Evolutionary conservation across 1,140 invertebrate species (phyloP).

Genomic region (Charaxes varanes): DNA sequence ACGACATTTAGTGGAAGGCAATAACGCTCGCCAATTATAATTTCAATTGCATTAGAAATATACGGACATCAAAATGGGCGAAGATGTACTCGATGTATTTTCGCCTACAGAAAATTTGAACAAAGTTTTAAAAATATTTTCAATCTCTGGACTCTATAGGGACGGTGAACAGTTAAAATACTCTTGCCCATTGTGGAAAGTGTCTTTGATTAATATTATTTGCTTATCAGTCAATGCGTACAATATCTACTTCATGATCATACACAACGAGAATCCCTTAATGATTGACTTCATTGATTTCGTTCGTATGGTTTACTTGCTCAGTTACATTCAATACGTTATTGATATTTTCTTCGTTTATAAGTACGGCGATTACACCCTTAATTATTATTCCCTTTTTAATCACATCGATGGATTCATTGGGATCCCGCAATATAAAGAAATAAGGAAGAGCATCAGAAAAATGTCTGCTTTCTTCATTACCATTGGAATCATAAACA

Average conservation of each 20-base stretch:
- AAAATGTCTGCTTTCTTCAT: slow-evolving; percentile 3
- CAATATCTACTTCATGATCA: slow-evolving; percentile 12
- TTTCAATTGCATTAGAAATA: too few species aligned
- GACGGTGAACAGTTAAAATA: slow-evolving; percentile 5
- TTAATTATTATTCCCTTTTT: slow-evolving; percentile 20
- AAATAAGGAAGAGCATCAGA: slow-evolving; percentile 10
- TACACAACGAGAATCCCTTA: neutral
- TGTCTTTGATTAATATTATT: slow-evolving; percentile 1
- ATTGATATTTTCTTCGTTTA: slow-evolving; percentile 19
- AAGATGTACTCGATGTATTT: slow-evolving; percentile 7
- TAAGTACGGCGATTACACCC: slow-evolving; percentile 10
- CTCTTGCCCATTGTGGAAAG: slow-evolving; percentile 5
- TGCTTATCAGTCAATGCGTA: slow-evolving; percentile 1
- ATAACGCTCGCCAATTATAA: too few species aligned
- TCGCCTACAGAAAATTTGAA: slow-evolving; percentile 11
- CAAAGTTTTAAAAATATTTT: slow-evolving; percentile 10
- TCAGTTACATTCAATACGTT: slow-evolving; percentile 19
- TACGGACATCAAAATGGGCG: neutral
- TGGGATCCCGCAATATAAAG: slow-evolving; percentile 9
- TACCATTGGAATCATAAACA: neutral
- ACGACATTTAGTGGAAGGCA: too few species aligned
- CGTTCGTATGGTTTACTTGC: slow-evolving; percentile 15
- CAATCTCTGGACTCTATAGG: slow-evolving; percentile 11
- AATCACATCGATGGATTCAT: slow-evolving; percentile 22
- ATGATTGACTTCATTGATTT: slow-evolving; percentile 6